phyloP scores from a whole-genome alignment of 2,113 vertebrate genomes.

The Siniperca chuatsi region DNA sequence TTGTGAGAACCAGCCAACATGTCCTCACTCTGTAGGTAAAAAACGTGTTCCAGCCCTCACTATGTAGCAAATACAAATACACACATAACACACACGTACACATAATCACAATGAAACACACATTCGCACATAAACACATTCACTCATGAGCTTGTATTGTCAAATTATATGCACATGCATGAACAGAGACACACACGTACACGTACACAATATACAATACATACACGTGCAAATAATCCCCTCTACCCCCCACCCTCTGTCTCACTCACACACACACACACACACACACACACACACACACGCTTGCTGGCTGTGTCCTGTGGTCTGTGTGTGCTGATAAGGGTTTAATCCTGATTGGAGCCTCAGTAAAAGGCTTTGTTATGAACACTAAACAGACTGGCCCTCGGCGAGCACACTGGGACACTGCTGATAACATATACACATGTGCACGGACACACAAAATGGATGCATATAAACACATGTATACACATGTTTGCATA shows the following conservation, averaged over 20 bases:
- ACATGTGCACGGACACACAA: slow-evolving; percentile 57
- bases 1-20: no score
- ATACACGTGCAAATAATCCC: slow-evolving; percentile 48
- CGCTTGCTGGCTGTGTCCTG: slow-evolving; percentile 76
- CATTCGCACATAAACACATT: background rate
- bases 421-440: slow-evolving; percentile 80
- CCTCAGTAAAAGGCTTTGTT: slow-evolving; percentile 84
- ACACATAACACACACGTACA: background rate
- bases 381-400: slow-evolving; percentile 85
- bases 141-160: slow-evolving; percentile 8
- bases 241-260: slow-evolving; percentile 42
- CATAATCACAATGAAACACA: background rate
- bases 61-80: no score
- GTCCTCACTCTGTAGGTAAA: no score
- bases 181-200: slow-evolving; percentile 25
- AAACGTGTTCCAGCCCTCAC: no score
- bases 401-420: slow-evolving; percentile 83
- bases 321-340: slow-evolving; percentile 83
- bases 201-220: slow-evolving; percentile 29
- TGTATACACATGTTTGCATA: slow-evolving; percentile 2
- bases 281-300: slow-evolving; percentile 32
- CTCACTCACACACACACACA: slow-evolving; percentile 27
- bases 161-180: slow-evolving; percentile 11
- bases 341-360: slow-evolving; percentile 84
- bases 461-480: slow-evolving; percentile 52